These are phyloP conservation scores for Diarsia rubi DNA, from an alignment of 2,888 invertebrate genomes.

Conservation along the genomic window DNA sequence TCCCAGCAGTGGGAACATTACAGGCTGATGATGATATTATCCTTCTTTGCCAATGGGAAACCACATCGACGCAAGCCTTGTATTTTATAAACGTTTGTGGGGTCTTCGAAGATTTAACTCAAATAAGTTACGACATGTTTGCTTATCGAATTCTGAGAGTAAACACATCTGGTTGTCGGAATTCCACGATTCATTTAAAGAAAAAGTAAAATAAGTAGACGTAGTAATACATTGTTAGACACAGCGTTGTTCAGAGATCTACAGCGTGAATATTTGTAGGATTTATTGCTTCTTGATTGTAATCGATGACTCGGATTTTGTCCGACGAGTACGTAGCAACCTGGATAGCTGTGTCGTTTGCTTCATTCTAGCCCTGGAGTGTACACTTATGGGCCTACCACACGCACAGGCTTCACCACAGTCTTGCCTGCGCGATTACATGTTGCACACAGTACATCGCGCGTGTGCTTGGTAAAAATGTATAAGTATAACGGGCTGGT, in stretches of 20 bases:
- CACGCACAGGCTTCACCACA: too few species aligned
- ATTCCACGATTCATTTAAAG: conserved; percentile 9
- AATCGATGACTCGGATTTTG: too few species aligned
- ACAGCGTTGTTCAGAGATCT: neutral
- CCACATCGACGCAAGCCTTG: neutral
- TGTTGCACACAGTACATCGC: too few species aligned
- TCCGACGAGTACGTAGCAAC: too few species aligned
- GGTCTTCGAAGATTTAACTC: neutral
- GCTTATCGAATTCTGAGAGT: neutral
- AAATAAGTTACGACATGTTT: neutral
- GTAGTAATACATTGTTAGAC: neutral
- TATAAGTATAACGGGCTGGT: too few species aligned
- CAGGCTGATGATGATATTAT: too few species aligned
- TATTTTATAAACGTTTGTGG: neutral
- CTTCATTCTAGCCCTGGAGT: too few species aligned
- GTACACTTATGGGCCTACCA: too few species aligned
- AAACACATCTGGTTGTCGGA: neutral
- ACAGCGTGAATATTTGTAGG: neutral
- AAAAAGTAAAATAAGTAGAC: neutral
- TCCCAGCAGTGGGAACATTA: too few species aligned
- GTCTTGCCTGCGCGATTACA: too few species aligned
- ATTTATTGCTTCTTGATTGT: neutral
- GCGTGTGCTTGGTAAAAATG: too few species aligned
- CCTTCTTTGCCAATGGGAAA: neutral
- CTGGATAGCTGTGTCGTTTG: too few species aligned